These are phyloP conservation scores for Sebastes glaucus DNA, from an alignment of 2,797 vertebrate genomes.

Conservation along the genomic window DNA sequence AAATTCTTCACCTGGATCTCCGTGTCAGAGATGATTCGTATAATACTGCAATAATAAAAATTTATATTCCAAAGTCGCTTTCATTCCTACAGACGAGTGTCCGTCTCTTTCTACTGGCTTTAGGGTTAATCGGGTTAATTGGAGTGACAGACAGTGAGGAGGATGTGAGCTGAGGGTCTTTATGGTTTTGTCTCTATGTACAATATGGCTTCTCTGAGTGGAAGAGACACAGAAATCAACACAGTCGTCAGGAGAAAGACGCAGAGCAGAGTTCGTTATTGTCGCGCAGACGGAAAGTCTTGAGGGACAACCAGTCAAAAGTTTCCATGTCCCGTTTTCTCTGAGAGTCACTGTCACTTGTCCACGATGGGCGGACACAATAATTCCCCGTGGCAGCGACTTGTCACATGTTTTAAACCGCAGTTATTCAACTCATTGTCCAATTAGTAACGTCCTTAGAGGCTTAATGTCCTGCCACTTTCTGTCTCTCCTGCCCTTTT, in stretches of 20 bases:
- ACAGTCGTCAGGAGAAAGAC: slow-evolving; percentile 72
- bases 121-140: slow-evolving; percentile 67
- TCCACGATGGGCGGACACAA: slow-evolving; percentile 46
- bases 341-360: slow-evolving; percentile 66
- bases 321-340: slow-evolving; percentile 61
- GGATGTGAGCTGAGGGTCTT: slow-evolving; percentile 74
- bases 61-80: slow-evolving; percentile 63
- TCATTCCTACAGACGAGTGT: slow-evolving; percentile 50
- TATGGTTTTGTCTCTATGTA: slow-evolving; percentile 83
- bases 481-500: slow-evolving; percentile 69
- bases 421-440: slow-evolving; percentile 74
- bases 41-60: slow-evolving; percentile 78
- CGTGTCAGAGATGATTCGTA: slow-evolving; percentile 53
- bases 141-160: slow-evolving; percentile 45
- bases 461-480: slow-evolving; percentile 71
- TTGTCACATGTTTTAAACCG: slow-evolving; percentile 68
- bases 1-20: slow-evolving; percentile 51
- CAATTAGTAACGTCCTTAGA: slow-evolving; percentile 76
- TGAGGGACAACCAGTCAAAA: slow-evolving; percentile 68
- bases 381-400: slow-evolving; percentile 58
- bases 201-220: slow-evolving; percentile 88
- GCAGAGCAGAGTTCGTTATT: slow-evolving; percentile 70
- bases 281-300: slow-evolving; percentile 54
- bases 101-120: slow-evolving; percentile 52
- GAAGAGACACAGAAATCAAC: slow-evolving; percentile 81